Evolutionary conservation across 2,797 vertebrate species (phyloP).

Genomic region (Odontamblyopus rebecca): DNA sequence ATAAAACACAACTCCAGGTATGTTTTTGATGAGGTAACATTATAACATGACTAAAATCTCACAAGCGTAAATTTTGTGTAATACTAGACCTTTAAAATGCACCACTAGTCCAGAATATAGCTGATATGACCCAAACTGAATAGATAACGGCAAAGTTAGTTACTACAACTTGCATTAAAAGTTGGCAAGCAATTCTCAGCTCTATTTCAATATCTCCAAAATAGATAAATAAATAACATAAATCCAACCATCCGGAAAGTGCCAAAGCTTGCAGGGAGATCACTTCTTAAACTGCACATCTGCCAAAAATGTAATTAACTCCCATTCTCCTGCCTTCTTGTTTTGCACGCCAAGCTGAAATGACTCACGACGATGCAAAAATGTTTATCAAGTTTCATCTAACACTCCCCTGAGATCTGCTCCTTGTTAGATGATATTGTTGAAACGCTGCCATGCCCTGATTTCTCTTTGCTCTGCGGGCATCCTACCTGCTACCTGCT

Average conservation of each 20-base stretch:
- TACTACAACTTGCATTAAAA: slow-evolving; percentile 25
- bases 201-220: slow-evolving; percentile 20
- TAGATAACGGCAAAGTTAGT: slow-evolving; percentile 19
- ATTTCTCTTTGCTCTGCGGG: slow-evolving; percentile 34
- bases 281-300: slow-evolving; percentile 27
- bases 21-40: too few relatives aligned
- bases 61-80: too few relatives aligned
- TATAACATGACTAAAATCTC: too few relatives aligned
- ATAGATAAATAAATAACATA: background rate
- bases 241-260: slow-evolving; percentile 22
- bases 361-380: slow-evolving; percentile 23
- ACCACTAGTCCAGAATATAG: too few relatives aligned
- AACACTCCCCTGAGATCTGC: slow-evolving; percentile 37
- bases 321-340: slow-evolving; percentile 53
- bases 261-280: slow-evolving; percentile 29
- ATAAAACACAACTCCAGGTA: too few relatives aligned
- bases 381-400: slow-evolving; percentile 46
- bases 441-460: slow-evolving; percentile 32
- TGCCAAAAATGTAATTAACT: slow-evolving; percentile 59
- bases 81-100: too few relatives aligned
- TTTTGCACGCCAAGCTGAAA: slow-evolving; percentile 36
- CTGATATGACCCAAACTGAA: background rate
- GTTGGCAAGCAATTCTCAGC: slow-evolving; percentile 37
- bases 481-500: background rate
- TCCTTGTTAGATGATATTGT: slow-evolving; percentile 58